These are phyloP conservation scores for Drosophila peninsularis DNA, from an alignment of 2,888 invertebrate species.

Conservation along the genomic window DNA sequence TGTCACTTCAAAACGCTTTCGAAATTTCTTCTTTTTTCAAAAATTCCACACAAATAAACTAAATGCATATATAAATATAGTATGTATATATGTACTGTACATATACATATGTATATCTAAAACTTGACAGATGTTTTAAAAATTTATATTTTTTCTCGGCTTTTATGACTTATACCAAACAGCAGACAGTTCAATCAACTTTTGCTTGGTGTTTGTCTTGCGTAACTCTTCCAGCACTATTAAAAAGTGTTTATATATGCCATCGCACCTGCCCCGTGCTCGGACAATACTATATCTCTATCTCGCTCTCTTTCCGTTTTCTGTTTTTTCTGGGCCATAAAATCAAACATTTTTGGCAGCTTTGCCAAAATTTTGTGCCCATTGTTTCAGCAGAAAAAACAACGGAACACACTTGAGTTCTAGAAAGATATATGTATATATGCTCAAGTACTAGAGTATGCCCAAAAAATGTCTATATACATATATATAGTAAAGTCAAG, in stretches of 20 bases:
- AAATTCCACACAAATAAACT: conserved; percentile 10
- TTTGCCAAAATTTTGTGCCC: conserved; percentile 49
- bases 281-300: background rate
- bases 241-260: background rate
- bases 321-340: background rate
- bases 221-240: conserved; percentile 10
- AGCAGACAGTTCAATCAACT: conserved; percentile 38
- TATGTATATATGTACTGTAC: background rate
- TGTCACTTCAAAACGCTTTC: conserved; percentile 35
- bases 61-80: background rate
- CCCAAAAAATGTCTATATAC: background rate
- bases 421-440: background rate
- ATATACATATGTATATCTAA: conserved; percentile 1
- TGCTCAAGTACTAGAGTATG: background rate
- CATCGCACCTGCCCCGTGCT: background rate
- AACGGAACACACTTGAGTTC: conserved; percentile 5
- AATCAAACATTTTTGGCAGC: conserved; percentile 42
- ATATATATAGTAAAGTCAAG: background rate
- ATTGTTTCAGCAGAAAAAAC: conserved; percentile 38
- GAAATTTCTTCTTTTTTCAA: conserved; percentile 15
- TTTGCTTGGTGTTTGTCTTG: background rate
- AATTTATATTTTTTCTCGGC: background rate
- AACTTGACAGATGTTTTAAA: conserved; percentile 34
- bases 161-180: background rate
- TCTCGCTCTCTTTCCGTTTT: background rate